Conservation (phyloP, 2,113 vertebrate genomes). For the Dryoscopus gambensis region DNA sequence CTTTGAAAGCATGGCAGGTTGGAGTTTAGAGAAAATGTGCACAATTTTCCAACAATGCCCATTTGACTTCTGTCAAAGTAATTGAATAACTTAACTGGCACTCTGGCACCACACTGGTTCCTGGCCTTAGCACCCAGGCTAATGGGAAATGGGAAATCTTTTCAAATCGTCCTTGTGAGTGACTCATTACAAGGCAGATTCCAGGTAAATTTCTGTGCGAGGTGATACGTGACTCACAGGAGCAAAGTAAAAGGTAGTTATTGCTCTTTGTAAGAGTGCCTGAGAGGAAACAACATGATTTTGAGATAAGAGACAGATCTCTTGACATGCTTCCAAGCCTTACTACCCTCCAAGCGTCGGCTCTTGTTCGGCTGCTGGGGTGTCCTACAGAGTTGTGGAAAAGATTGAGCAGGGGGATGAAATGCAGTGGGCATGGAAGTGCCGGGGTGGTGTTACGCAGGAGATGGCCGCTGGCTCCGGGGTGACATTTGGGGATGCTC, state of each 20-base stretch:
- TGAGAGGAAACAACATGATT: not conserved
- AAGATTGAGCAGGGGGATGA: not conserved
- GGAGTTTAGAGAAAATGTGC: slow-evolving; percentile 41
- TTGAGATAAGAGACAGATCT: not conserved
- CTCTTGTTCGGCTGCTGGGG: not conserved
- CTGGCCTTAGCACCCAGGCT: slow-evolving; percentile 25
- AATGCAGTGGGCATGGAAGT: not conserved
- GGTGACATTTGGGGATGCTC: not conserved
- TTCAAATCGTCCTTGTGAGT: slow-evolving; percentile 8
- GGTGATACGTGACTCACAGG: slow-evolving; percentile 42
- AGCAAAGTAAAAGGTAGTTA: not conserved
- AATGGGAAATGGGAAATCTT: slow-evolving; percentile 55
- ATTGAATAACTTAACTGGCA: slow-evolving; percentile 48
- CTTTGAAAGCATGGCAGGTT: not conserved
- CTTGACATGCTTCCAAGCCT: not conserved
- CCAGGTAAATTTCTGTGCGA: slow-evolving; percentile 41
- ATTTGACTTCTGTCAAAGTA: slow-evolving; percentile 54
- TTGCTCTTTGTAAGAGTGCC: not conserved
- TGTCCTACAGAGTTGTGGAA: not conserved
- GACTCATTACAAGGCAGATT: slow-evolving; percentile 54
- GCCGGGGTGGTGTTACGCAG: not conserved
- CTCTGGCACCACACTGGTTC: slow-evolving; percentile 11
- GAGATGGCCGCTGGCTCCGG: accelerated
- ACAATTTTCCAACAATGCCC: slow-evolving; percentile 54
- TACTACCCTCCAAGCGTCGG: accelerated